phyloP scores from a whole-genome alignment of 1,140 invertebrate species.

The Galendromus occidentalis region DNA sequence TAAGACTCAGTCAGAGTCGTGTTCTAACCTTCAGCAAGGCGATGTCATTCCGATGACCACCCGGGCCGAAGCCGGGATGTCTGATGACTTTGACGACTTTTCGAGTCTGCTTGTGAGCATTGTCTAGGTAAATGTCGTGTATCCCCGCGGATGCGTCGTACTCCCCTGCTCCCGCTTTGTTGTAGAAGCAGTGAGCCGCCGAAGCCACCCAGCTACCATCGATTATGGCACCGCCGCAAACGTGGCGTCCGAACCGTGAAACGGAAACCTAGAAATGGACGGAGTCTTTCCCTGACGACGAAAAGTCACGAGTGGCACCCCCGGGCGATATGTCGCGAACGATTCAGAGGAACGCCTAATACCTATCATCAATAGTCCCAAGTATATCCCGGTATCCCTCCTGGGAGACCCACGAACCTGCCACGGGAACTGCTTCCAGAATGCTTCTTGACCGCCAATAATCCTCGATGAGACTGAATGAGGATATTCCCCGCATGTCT shows the following conservation, averaged over 20 bases:
- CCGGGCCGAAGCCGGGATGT: not conserved
- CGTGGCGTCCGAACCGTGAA: constrained; percentile 26
- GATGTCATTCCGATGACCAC: constrained; percentile 1
- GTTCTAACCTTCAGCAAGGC: not conserved
- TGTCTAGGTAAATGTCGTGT: too few relatives aligned
- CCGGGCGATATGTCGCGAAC: too few relatives aligned
- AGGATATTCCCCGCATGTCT: too few relatives aligned
- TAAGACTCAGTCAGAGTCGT: not conserved
- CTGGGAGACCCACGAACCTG: constrained; percentile 39
- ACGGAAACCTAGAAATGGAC: not conserved
- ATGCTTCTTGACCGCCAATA: constrained; percentile 62
- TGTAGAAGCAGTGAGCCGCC: constrained; percentile 39
- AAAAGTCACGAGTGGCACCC: too few relatives aligned
- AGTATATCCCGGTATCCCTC: too few relatives aligned
- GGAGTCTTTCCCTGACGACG: too few relatives aligned
- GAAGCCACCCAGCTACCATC: constrained; percentile 35
- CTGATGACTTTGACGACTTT: too few relatives aligned
- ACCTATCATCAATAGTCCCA: too few relatives aligned
- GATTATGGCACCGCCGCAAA: constrained; percentile 41
- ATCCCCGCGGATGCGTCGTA: too few relatives aligned
- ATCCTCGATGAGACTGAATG: constrained; percentile 33
- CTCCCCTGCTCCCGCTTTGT: too few relatives aligned
- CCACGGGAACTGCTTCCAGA: constrained; percentile 77
- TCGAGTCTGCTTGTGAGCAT: too few relatives aligned
- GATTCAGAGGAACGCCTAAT: too few relatives aligned